These are phyloP conservation scores for Tupaia chinensis DNA, from an alignment of 2,113 vertebrate species.

Conservation along the genomic window DNA sequence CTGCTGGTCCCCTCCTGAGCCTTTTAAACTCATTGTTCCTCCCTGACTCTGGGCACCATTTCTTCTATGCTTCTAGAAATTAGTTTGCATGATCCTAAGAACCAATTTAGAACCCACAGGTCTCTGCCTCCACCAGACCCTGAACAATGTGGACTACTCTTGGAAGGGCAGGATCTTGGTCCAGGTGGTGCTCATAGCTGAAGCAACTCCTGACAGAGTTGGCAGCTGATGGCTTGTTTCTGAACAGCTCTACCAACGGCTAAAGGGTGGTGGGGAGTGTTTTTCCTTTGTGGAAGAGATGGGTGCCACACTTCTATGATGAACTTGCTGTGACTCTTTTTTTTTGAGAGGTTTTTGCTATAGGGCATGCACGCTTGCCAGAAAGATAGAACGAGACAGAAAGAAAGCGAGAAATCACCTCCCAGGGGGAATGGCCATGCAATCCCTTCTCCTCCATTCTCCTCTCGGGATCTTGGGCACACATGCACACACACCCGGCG, in stretches of 20 bases:
- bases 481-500: too few relatives aligned
- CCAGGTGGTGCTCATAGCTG: background rate
- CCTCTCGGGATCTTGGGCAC: too few relatives aligned
- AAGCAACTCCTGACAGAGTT: background rate
- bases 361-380: too few relatives aligned
- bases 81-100: background rate
- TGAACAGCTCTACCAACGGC: background rate
- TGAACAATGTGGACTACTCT: background rate
- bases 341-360: too few relatives aligned
- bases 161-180: background rate
- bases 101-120: background rate
- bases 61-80: background rate
- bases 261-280: background rate
- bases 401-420: too few relatives aligned
- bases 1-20: too few relatives aligned
- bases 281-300: background rate
- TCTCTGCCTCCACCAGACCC: background rate
- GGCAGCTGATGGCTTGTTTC: background rate
- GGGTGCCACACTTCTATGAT: background rate
- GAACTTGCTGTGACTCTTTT: background rate
- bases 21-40: background rate
- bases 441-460: too few relatives aligned
- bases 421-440: too few relatives aligned
- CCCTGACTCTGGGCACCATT: background rate
- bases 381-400: too few relatives aligned